Percentiles rank a stretch among this genome's conserved stretches.
Evolutionary conservation across 2,113 vertebrate species (phyloP).

Genomic region (Butorides virescens): DNA sequence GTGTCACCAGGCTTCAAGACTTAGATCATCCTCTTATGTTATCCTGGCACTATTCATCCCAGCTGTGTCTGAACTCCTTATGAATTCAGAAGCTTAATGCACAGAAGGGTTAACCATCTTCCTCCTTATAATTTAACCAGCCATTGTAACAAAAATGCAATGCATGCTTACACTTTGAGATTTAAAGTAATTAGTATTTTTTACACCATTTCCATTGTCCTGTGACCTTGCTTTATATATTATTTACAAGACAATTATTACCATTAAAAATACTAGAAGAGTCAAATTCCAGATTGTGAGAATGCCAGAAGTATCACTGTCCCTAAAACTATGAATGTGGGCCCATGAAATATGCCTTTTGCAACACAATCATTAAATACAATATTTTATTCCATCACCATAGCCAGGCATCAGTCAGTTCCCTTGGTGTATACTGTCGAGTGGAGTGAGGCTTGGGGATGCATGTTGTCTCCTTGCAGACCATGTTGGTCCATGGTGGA

Average conservation of each 20-base stretch:
- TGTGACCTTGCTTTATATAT: background rate
- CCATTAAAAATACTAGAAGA: background rate
- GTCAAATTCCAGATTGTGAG: background rate
- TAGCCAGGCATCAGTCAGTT: background rate
- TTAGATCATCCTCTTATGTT: background rate
- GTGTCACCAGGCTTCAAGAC: background rate
- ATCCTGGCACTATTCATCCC: background rate
- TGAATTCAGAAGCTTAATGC: background rate
- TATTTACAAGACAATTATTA: background rate
- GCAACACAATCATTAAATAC: background rate
- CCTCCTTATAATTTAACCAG: background rate
- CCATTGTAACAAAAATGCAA: background rate
- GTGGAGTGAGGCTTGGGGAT: accelerated
- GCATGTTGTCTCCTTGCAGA: background rate
- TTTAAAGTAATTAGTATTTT: background rate
- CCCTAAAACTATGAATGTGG: background rate
- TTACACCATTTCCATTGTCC: background rate
- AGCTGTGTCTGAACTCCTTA: background rate
- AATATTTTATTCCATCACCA: background rate
- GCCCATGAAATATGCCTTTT: background rate
- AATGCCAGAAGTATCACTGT: background rate
- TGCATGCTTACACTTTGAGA: background rate
- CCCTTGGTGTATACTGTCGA: background rate
- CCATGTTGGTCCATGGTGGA: too few species aligned
- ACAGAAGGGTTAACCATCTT: background rate